A percentile compares a stretch with the other conserved stretches of the same genome.
These are phyloP conservation scores for Paradoxurus hermaphroditus DNA, from an alignment of 2,113 vertebrate genomes.

Conservation along the genomic window DNA sequence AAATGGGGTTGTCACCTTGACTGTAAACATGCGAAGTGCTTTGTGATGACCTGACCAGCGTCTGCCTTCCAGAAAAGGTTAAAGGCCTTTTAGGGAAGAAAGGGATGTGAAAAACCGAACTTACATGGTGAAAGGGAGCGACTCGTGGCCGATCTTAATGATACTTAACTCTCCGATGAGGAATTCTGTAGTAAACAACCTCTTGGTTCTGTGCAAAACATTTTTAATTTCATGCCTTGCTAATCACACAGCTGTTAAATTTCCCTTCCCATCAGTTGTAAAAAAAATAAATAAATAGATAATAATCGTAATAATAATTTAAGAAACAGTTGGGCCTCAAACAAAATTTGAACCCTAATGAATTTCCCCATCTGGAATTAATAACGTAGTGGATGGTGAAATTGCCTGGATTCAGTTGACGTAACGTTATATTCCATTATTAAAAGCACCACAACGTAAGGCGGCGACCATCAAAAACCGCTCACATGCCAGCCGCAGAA, in stretches of 20 bases:
- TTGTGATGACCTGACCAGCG: neutral
- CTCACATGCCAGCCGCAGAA: neutral
- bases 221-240: constrained; percentile 86
- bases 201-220: constrained; percentile 79
- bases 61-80: neutral
- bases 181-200: constrained; percentile 80
- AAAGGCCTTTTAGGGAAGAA: constrained; percentile 44
- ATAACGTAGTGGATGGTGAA: neutral
- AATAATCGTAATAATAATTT: constrained; percentile 75
- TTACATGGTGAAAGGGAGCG: constrained; percentile 14
- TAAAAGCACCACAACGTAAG: constrained; percentile 41
- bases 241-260: constrained; percentile 85
- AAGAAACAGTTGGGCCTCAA: constrained; percentile 76
- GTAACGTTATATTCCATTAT: constrained; percentile 24
- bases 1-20: neutral
- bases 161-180: constrained; percentile 77
- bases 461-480: neutral
- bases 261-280: constrained; percentile 76
- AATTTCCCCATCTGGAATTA: constrained; percentile 66
- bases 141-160: constrained; percentile 53
- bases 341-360: constrained; percentile 78
- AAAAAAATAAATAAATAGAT: constrained; percentile 77
- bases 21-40: neutral
- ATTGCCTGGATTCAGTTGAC: neutral
- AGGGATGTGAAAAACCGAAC: constrained; percentile 2